Evolutionary conservation across 2,888 invertebrate species (phyloP).

Genomic region (Euclidia mi): DNA sequence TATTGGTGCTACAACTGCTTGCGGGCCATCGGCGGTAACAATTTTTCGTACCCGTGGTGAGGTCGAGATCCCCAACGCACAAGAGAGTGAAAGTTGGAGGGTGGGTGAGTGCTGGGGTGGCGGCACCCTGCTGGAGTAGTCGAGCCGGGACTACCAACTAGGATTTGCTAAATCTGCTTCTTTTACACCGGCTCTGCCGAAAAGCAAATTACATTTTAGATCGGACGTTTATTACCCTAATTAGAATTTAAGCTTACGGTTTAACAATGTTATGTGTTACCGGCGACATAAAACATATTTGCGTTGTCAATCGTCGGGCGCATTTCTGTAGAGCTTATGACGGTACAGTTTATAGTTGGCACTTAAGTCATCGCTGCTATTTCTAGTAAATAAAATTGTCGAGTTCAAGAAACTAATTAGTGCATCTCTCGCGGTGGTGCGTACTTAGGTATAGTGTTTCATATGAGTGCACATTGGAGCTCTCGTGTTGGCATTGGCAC

Average conservation of each 20-base stretch:
- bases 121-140: constrained; percentile 82
- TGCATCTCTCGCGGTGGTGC: constrained; percentile 30
- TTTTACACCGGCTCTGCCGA: constrained; percentile 72
- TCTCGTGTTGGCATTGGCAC: constrained; percentile 54
- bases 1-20: constrained; percentile 62
- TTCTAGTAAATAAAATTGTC: constrained; percentile 16
- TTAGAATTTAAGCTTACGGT: constrained; percentile 13
- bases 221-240: constrained; percentile 26
- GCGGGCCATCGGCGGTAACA: constrained; percentile 64
- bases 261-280: neutral
- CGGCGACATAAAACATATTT: neutral
- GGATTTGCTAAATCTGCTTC: constrained; percentile 88
- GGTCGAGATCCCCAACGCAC: constrained; percentile 86
- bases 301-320: no score
- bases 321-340: neutral
- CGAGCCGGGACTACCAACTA: constrained; percentile 86
- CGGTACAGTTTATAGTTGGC: constrained; percentile 9
- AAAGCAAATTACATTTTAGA: constrained; percentile 59
- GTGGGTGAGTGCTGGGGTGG: constrained; percentile 79
- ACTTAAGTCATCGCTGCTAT: constrained; percentile 25
- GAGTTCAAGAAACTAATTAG: constrained; percentile 61
- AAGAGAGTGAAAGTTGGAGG: constrained; percentile 87
- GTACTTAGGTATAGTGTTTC: constrained; percentile 14
- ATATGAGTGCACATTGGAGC: constrained; percentile 32
- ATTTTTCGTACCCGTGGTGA: constrained; percentile 70